Base-by-base conservation (phyloP, 1,140 invertebrate species). In the Centruroides vittatus region DNA sequence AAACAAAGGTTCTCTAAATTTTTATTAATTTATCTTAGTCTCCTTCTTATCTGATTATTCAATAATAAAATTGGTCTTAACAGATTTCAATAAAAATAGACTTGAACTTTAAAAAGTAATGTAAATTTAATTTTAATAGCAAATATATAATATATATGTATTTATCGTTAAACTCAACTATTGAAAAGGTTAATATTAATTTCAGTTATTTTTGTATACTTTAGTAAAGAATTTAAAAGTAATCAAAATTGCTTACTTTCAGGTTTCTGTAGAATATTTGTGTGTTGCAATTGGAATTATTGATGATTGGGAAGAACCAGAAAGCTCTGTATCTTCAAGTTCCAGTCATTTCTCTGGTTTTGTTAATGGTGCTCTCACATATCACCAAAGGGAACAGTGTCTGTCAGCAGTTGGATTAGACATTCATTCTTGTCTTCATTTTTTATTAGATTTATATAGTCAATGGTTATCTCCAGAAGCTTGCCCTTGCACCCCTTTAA, bases 361-460 rank as follows among this genome's bases (percentile, higher is more conserved):
- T 53, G 12, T 57, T 3, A 51, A 51, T 35, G 64, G 67, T 47
- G 48, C 65, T 35, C 46, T 55, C 9, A 59, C 49, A 23, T 68
- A 61, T 59, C 63, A 67, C 34, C 58, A 65, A 47, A 60, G 67
- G 56, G 67, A 71, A 57, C 61, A 67, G 34, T 58, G 54, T 63
- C 56, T 68, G 34, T 13, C 58, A 13, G 36, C 58, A 9, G 77
- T 76, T 58, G 83, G 82, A 3, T 59, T 92, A 4, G 89, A 93
- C 72, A 74, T 92, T 6, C 84, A 86, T 68, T 92, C 89, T 8
- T 93, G 89, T 75, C 70, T 92, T n/a, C 86, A 88, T 69, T 84
- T 92, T 66, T 72, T 92, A 0, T 76, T 91, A 62, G 88, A 92
- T 68, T 79, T 90, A 4, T 89, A 88, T 62, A 79, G 82, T 0